A percentile compares a stretch with the other conserved stretches of the same genome.
Evolutionary conservation across 2,113 vertebrate genomes (phyloP).

Genomic region (Microtus richardsoni): DNA sequence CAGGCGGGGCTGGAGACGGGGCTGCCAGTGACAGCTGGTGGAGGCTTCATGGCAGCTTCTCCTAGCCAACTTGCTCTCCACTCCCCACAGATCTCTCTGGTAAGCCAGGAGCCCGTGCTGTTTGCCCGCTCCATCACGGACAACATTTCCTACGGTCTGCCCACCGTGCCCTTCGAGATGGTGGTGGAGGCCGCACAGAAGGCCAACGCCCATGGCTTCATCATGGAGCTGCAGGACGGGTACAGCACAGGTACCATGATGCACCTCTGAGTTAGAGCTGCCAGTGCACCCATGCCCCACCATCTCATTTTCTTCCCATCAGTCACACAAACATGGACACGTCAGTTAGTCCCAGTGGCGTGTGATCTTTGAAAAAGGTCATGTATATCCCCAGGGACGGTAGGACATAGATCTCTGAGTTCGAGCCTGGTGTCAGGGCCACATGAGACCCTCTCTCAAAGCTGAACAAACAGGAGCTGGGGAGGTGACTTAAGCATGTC

Average conservation of each 20-base stretch:
- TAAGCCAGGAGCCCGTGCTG: conserved; percentile 96
- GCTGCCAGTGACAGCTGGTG: not conserved
- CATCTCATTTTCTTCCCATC: too few species aligned
- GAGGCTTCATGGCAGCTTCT: not conserved
- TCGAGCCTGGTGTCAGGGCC: not conserved
- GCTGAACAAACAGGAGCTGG: not conserved
- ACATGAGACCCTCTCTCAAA: not conserved
- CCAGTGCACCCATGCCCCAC: not conserved
- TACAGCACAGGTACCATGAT: conserved; percentile 92
- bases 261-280: accelerated
- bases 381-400: not conserved
- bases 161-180: conserved; percentile 86
- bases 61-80: not conserved
- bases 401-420: not conserved
- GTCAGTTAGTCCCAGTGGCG: not conserved
- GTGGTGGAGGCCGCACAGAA: conserved; percentile 92
- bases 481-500: not conserved
- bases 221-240: conserved; percentile 90
- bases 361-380: not conserved
- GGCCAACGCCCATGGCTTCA: conserved; percentile 94
- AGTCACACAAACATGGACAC: accelerated
- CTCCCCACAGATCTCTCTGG: conserved; percentile 91
- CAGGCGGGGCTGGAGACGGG: not conserved
- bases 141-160: conserved; percentile 95
- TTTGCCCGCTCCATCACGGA: conserved; percentile 94